These are phyloP conservation scores for Hedya salicella DNA, from an alignment of 2,888 invertebrate genomes.

Conservation along the genomic window DNA sequence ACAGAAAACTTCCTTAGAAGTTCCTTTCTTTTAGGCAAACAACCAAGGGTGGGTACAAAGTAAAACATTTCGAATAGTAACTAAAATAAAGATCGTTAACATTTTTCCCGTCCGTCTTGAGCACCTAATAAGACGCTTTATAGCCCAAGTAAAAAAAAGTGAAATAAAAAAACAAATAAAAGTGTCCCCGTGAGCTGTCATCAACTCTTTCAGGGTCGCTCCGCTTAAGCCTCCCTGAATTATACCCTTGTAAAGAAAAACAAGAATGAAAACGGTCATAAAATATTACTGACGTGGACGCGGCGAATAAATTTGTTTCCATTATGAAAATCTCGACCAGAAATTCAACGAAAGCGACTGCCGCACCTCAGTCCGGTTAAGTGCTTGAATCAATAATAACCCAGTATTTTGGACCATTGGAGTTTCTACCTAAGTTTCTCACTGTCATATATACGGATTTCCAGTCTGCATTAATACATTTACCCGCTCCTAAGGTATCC, in stretches of 20 bases:
- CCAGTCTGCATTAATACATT: constrained; percentile 3
- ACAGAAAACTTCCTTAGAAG: no score
- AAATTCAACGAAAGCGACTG: background rate
- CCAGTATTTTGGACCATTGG: background rate
- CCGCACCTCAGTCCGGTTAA: background rate
- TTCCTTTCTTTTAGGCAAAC: no score
- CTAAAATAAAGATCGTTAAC: background rate
- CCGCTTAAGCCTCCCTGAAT: constrained; percentile 22
- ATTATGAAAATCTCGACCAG: background rate
- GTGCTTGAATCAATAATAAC: background rate
- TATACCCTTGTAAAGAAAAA: constrained; percentile 25
- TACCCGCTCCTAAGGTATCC: background rate
- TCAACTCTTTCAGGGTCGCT: constrained; percentile 26
- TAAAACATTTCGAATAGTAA: background rate
- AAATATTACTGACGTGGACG: constrained; percentile 2
- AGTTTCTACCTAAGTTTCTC: background rate
- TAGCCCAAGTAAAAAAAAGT: constrained; percentile 34
- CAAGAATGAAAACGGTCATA: constrained; percentile 9
- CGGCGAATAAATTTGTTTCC: background rate
- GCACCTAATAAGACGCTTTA: constrained; percentile 34
- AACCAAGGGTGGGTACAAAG: background rate
- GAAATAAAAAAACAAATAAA: constrained; percentile 39
- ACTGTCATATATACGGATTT: background rate
- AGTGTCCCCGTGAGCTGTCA: constrained; percentile 28
- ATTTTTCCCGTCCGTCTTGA: constrained; percentile 16